A percentile compares a stretch with the other conserved stretches of the same genome.
Conservation (phyloP, 2,888 invertebrate genomes). For the Aphelenchoides bicaudatus region DNA sequence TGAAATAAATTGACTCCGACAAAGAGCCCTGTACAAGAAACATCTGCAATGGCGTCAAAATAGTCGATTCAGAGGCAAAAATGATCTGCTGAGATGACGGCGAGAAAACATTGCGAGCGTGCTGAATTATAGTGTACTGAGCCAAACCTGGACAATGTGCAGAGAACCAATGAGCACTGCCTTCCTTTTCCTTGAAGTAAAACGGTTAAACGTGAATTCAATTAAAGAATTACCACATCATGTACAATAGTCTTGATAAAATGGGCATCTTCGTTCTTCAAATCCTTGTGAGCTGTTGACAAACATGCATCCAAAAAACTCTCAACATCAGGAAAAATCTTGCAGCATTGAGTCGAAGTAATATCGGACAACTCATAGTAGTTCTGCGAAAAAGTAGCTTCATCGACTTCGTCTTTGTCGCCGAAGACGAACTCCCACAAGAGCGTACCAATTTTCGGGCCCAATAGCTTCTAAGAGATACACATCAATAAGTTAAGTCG, state of each 20-base stretch:
- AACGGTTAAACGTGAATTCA: background rate
- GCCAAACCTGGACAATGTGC: constrained; percentile 4
- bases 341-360: background rate
- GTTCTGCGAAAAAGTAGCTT: background rate
- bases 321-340: constrained; percentile 1
- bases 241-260: background rate
- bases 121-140: background rate
- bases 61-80: constrained; percentile 34
- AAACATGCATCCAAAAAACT: constrained; percentile 12
- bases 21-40: constrained; percentile 43
- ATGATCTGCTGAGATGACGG: constrained; percentile 3
- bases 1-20: constrained; percentile 41
- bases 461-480: background rate
- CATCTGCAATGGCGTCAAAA: constrained; percentile 50
- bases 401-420: background rate
- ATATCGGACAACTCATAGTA: constrained; percentile 9
- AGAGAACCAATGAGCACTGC: background rate
- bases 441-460: background rate
- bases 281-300: background rate
- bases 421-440: background rate
- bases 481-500: background rate
- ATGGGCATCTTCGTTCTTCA: background rate
- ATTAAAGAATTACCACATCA: background rate
- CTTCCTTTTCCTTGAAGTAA: constrained; percentile 8
- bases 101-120: background rate